Percentiles rank a stretch among this genome's conserved stretches.
Evolutionary conservation across 2,113 vertebrate species (phyloP).

Genomic region (Urocitellus parryii): DNA sequence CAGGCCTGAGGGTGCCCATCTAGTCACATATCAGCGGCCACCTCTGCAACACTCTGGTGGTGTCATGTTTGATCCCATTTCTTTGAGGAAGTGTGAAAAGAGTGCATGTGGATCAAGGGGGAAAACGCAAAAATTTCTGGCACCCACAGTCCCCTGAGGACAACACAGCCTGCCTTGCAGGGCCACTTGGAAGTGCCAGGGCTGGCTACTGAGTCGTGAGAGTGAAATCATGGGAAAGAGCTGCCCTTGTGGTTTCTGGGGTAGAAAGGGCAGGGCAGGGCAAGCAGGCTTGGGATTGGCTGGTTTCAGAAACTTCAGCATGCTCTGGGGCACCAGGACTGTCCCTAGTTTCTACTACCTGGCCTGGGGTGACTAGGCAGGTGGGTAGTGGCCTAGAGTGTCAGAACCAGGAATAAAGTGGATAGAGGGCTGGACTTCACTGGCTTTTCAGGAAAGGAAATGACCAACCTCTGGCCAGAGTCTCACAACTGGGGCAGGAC

Average conservation of each 20-base stretch:
- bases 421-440: background rate
- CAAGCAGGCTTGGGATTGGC: background rate
- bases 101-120: background rate
- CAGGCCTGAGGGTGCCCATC: background rate
- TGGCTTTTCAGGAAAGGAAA: background rate
- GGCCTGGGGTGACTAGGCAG: background rate
- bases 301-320: background rate
- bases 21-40: no score
- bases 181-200: background rate
- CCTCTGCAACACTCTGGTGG: background rate
- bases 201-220: background rate
- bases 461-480: background rate
- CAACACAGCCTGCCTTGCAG: accelerated
- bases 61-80: background rate
- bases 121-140: background rate
- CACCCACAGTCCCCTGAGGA: background rate
- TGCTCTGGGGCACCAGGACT: background rate
- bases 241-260: background rate
- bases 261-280: background rate
- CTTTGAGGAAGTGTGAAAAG: background rate
- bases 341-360: background rate
- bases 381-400: background rate
- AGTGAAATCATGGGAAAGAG: accelerated
- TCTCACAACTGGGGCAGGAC: background rate
- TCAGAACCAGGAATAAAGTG: no score